phyloP scores from a whole-genome alignment of 1,140 invertebrate genomes.

The Brachystomella parvula region DNA sequence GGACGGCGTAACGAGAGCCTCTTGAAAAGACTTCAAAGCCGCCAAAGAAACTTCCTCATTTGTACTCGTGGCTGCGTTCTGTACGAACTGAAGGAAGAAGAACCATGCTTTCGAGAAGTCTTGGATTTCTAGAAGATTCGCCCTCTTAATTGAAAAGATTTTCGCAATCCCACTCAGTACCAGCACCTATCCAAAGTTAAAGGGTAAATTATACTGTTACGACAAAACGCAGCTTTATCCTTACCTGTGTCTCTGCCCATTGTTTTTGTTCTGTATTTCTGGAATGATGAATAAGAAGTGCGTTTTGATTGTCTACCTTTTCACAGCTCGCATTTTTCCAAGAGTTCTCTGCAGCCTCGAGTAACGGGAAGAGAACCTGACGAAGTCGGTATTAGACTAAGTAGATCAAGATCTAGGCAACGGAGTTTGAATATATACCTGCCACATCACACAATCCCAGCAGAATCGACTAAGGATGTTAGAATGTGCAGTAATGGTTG shows the following conservation, averaged over 20 bases:
- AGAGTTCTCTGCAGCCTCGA: conserved; percentile 82
- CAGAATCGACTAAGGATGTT: conserved; percentile 72
- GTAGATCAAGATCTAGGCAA: conserved; percentile 14
- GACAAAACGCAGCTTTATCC: conserved; percentile 1
- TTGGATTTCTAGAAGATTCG: conserved; percentile 69
- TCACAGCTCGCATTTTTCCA: conserved; percentile 88
- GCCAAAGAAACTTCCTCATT: conserved; percentile 93
- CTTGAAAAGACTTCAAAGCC: conserved; percentile 90
- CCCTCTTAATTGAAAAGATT: conserved; percentile 83
- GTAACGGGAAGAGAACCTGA: conserved; percentile 83
- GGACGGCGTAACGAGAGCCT: conserved; percentile 57
- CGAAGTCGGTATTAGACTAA: conserved; percentile 18
- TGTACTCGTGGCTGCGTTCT: conserved; percentile 78
- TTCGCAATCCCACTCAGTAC: conserved; percentile 64
- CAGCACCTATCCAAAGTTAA: conserved; percentile 49
- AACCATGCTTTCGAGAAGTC: conserved; percentile 91
- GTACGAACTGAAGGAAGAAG: conserved; percentile 83
- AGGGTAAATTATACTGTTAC: not conserved
- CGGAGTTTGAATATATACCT: conserved; percentile 43
- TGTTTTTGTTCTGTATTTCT: conserved; percentile 98
- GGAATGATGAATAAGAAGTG: conserved; percentile 96
- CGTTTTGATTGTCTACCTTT: conserved; percentile 83
- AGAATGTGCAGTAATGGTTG: conserved; percentile 92
- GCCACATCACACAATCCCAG: conserved; percentile 83
- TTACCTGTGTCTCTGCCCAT: conserved; percentile 94